Base-by-base conservation (phyloP, 1,140 invertebrate species). In the Habropoda laboriosa region DNA sequence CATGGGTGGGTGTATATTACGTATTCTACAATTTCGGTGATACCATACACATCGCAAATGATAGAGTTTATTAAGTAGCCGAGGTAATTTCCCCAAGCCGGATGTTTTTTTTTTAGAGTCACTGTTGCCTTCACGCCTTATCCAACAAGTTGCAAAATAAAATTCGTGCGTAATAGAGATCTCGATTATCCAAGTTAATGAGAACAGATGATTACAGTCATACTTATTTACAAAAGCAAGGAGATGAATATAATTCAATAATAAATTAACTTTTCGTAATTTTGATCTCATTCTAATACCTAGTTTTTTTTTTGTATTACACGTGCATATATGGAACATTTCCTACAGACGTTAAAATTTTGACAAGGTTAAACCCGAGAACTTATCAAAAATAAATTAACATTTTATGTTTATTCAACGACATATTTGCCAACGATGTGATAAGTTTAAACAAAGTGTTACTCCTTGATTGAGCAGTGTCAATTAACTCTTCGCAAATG, bases 1-100 rank as follows among this genome's bases (percentile, higher is more conserved):
- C 49, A 4, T 10, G 27, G 18, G 49, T 72, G 70, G 57, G 57
- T 27, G 61, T 30, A 24, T 38, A n/a, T 58, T 35, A 55, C 38
- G 51, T 55, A 21, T 47, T 45, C 7, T 21, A 58, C 32, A 18
- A 81, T 71, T 76, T 67, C 35, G 60, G 35, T 0, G 13, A 24
- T 40, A 61, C n/a, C 35, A 24, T 40, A 32, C n/a, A n/a, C n/a
- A 38, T 40, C 21, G 32, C 32, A 10, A 21, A 24, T 16, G 21
- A 21, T 1, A 61, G 58, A 16, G 8, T 64, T 21, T 42, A 45
- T 30, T 42, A 64, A 47, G 21, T 47, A 67, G 7, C 1, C 63
- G 42, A 30, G 30, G 2, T 53, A 68, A 68, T 68, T 68, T 66
- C 21, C n/a, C 12, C 21, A 24, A 24, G 5, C 7, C n/a, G 18